A percentile compares a stretch with the other conserved stretches of the same genome.
Evolutionary conservation across 2,113 vertebrate genomes (phyloP).

Genomic region (Notiomystis cincta): DNA sequence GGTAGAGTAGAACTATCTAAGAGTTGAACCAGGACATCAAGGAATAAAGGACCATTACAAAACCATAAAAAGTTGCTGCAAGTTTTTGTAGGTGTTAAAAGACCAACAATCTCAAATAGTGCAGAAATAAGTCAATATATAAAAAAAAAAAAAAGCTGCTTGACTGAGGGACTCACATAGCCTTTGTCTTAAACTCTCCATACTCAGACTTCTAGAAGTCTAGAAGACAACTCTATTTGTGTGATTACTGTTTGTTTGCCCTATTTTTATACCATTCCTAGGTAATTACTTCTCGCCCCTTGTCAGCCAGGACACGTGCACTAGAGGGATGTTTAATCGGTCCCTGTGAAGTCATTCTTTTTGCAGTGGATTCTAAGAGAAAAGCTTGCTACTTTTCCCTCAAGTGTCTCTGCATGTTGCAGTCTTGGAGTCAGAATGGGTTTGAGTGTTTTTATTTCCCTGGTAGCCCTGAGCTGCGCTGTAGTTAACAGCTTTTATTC

Average conservation of each 20-base stretch:
- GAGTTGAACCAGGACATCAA: not conserved
- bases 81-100: not conserved
- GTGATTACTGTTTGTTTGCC: not conserved
- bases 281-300: not conserved
- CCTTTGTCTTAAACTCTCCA: not conserved
- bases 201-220: not conserved
- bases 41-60: not conserved
- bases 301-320: not conserved
- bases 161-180: not conserved
- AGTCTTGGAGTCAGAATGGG: not conserved
- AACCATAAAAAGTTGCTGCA: not conserved
- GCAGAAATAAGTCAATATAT: not conserved
- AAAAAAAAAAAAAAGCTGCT: not conserved
- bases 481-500: constrained; percentile 13
- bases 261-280: not conserved
- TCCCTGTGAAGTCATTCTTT: not conserved
- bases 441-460: not conserved
- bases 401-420: not conserved
- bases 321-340: not conserved
- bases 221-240: not conserved
- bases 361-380: not conserved
- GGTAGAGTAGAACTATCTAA: not conserved
- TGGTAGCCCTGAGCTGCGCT: not conserved
- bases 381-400: not conserved
- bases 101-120: not conserved